These are phyloP conservation scores for Microtus richardsoni DNA, from an alignment of 2,113 vertebrate species.

Conservation along the genomic window DNA sequence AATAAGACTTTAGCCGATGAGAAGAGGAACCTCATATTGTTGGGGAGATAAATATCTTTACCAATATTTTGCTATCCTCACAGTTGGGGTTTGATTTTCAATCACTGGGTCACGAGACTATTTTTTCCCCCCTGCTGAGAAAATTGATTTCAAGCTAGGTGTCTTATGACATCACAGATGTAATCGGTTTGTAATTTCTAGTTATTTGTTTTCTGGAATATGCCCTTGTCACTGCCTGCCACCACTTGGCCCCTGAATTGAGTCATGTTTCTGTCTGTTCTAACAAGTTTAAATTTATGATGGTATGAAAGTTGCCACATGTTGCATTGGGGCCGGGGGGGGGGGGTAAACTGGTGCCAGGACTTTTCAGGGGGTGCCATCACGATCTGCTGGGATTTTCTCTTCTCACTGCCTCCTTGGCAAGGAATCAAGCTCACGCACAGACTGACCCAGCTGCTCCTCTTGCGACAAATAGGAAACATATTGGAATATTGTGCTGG, in stretches of 20 bases:
- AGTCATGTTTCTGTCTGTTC: background rate
- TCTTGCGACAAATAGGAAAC: background rate
- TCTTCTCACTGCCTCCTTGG: background rate
- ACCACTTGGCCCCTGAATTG: background rate
- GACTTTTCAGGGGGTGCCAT: background rate
- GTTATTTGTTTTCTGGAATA: conserved; percentile 22
- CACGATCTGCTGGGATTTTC: background rate
- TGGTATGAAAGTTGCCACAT: background rate
- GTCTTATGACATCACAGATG: background rate
- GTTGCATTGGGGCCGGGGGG: background rate
- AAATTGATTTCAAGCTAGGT: conserved; percentile 7
- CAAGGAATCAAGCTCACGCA: background rate
- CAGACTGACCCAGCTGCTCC: background rate
- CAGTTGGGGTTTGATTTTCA: background rate
- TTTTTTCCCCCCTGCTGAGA: background rate
- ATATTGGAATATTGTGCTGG: background rate
- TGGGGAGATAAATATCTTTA: background rate
- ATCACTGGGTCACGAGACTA: background rate
- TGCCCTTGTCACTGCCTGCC: background rate
- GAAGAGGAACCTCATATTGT: background rate
- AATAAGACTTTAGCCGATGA: background rate
- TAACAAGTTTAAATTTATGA: background rate
- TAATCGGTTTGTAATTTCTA: background rate
- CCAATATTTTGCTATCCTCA: background rate
- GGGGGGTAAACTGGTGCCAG: no score